Conservation (phyloP, 2,113 vertebrate genomes). For the Tringa solitaria region DNA sequence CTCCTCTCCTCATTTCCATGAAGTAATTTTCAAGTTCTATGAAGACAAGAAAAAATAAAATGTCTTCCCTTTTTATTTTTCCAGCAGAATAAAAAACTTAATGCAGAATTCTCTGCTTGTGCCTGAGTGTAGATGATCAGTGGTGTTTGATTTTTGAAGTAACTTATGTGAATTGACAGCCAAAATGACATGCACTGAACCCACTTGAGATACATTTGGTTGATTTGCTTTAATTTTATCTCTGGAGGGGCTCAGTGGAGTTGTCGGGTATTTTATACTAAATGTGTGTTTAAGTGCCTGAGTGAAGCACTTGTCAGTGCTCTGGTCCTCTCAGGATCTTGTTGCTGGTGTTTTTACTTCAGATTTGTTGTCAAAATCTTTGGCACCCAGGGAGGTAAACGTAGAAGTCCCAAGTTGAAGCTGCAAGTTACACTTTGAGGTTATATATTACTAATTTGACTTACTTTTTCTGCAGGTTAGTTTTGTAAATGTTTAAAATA, state of each 20-base stretch:
- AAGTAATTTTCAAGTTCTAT: background rate
- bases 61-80: background rate
- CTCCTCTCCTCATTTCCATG: background rate
- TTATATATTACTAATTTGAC: background rate
- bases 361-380: background rate
- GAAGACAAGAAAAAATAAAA: background rate
- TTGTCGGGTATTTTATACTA: rapidly evolving
- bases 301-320: background rate
- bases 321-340: background rate
- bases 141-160: background rate
- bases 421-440: background rate
- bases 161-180: background rate
- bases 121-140: background rate
- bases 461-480: no score
- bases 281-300: background rate
- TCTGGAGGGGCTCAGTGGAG: background rate
- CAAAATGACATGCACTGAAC: background rate
- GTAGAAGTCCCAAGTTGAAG: background rate
- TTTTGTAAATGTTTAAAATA: background rate
- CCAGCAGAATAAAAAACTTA: background rate
- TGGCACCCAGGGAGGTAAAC: background rate
- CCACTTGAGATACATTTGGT: background rate
- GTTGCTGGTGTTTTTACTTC: background rate
- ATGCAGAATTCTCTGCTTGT: background rate
- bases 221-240: background rate